phyloP scores from a whole-genome alignment of 2,113 vertebrate species.

The Sprattus sprattus region DNA sequence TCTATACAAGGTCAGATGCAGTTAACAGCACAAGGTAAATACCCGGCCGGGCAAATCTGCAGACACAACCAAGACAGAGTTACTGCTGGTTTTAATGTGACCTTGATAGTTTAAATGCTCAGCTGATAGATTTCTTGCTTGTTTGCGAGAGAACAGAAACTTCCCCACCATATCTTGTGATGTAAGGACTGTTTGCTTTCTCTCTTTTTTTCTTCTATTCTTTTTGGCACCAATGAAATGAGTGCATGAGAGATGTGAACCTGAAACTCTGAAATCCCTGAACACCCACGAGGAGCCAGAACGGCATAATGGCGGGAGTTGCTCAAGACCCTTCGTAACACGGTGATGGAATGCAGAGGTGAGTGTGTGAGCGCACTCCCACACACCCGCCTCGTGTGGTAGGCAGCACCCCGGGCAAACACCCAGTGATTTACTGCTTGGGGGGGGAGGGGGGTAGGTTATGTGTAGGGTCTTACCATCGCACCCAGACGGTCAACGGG shows the following conservation, averaged over 20 bases:
- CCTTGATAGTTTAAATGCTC: not conserved
- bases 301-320: not conserved
- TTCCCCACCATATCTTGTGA: not conserved
- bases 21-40: constrained; percentile 13
- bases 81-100: not conserved
- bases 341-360: not conserved
- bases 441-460: not conserved
- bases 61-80: not conserved
- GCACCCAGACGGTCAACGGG: constrained; percentile 71
- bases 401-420: constrained; percentile 55
- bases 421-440: constrained; percentile 69
- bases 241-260: not conserved
- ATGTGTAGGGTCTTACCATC: constrained; percentile 77
- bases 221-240: not conserved
- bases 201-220: not conserved
- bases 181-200: not conserved
- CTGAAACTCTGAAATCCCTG: not conserved
- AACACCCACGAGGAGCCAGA: not conserved
- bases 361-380: constrained; percentile 29
- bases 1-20: constrained; percentile 2
- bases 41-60: not conserved
- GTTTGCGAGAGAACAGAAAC: not conserved
- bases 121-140: not conserved
- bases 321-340: not conserved
- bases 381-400: constrained; percentile 51